Evolutionary conservation across 1,140 invertebrate species (phyloP).

Genomic region (Euwallacea similis): DNA sequence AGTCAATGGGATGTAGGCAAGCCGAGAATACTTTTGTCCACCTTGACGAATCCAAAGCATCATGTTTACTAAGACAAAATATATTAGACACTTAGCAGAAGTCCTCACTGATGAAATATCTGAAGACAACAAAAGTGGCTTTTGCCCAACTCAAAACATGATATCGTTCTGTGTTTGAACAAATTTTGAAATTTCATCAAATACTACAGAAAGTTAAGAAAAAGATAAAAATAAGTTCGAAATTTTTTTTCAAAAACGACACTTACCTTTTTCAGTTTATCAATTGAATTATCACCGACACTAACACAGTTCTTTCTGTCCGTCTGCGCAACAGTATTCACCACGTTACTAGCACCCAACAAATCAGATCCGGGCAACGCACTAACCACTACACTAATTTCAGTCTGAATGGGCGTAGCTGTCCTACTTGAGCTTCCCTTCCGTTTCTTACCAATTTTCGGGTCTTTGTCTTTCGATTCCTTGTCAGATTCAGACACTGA

Average conservation of each 20-base stretch:
- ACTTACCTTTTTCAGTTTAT: constrained; percentile 49
- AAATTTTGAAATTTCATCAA: too few species aligned
- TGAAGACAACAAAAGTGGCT: too few species aligned
- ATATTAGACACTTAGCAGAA: too few species aligned
- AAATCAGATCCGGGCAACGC: constrained; percentile 32
- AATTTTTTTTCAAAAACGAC: background rate
- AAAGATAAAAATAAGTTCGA: too few species aligned
- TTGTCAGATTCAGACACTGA: constrained; percentile 26
- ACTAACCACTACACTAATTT: constrained; percentile 45
- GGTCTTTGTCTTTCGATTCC: constrained; percentile 34
- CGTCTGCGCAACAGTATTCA: constrained; percentile 26
- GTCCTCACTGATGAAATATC: too few species aligned
- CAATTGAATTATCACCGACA: constrained; percentile 39
- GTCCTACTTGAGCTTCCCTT: constrained; percentile 48
- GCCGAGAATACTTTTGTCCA: too few species aligned
- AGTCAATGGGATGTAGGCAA: too few species aligned
- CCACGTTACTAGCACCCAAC: constrained; percentile 25
- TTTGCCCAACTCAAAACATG: too few species aligned
- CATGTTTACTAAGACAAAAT: too few species aligned
- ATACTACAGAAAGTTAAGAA: too few species aligned
- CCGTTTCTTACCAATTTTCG: constrained; percentile 44
- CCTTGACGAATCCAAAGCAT: too few species aligned
- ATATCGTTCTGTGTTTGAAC: too few species aligned
- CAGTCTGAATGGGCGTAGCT: constrained; percentile 49
- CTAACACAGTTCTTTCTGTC: constrained; percentile 39